phyloP scores from a whole-genome alignment of 2,797 vertebrate species.

The Cynopterus sphinx region DNA sequence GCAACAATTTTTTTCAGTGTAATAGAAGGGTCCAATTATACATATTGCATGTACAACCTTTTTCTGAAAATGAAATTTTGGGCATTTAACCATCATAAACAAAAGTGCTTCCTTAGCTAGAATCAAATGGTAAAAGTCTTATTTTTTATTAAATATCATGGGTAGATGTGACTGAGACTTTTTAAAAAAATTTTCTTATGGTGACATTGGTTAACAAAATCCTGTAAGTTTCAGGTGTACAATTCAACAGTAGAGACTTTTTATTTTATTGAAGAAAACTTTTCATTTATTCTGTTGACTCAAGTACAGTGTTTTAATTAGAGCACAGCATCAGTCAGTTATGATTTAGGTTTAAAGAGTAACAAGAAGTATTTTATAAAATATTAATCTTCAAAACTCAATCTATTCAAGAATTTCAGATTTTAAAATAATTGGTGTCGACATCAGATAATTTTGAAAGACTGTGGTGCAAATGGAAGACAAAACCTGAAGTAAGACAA shows the following conservation, averaged over 20 bases:
- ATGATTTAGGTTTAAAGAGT: neutral
- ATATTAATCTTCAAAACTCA: constrained; percentile 33
- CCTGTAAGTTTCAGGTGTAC: too few species aligned
- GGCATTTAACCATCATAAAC: neutral
- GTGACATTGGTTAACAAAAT: too few species aligned
- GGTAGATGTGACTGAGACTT: neutral
- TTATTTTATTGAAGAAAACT: neutral
- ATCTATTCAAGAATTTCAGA: constrained; percentile 24
- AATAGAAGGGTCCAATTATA: neutral
- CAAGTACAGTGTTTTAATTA: constrained; percentile 24
- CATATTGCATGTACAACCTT: neutral
- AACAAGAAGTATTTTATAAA: constrained; percentile 27
- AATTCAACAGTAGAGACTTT: too few species aligned
- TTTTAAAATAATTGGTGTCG: constrained; percentile 51
- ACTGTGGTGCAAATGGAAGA: neutral
- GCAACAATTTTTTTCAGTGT: neutral
- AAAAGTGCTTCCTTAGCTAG: neutral
- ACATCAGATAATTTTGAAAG: constrained; percentile 11
- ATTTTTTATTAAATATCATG: neutral
- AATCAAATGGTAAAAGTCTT: neutral
- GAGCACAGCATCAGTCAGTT: neutral
- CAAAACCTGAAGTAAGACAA: neutral
- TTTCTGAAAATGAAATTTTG: neutral
- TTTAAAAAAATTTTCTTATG: neutral
- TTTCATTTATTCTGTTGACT: constrained; percentile 40